phyloP scores from a whole-genome alignment of 2,113 vertebrate species.

The Pycnonotus jocosus region DNA sequence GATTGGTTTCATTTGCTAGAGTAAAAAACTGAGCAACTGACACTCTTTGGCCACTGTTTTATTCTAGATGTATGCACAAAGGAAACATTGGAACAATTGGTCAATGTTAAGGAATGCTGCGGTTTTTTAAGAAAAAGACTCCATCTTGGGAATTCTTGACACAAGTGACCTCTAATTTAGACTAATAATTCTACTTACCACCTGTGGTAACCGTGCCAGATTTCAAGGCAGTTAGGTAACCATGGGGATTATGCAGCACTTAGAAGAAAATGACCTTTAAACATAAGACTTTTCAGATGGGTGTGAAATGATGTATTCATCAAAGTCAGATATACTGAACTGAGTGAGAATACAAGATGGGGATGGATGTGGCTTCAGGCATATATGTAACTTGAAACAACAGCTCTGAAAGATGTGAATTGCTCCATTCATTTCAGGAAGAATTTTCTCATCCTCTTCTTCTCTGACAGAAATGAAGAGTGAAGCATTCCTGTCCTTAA shows the following conservation, averaged over 20 bases:
- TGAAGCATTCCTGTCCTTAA: background rate
- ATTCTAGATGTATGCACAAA: background rate
- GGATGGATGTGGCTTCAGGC: background rate
- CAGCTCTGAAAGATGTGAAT: background rate
- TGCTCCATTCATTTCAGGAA: background rate
- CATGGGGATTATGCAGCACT: background rate
- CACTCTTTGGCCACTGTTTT: background rate
- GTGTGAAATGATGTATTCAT: conserved; percentile 6
- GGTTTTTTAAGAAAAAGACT: background rate
- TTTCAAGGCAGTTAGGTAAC: conserved; percentile 15
- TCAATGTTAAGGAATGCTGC: background rate
- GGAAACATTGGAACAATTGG: background rate
- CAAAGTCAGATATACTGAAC: background rate
- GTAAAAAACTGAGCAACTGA: background rate
- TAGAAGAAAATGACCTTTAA: background rate
- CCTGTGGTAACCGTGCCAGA: background rate
- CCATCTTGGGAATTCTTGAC: background rate
- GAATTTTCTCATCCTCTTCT: background rate
- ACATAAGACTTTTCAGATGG: background rate
- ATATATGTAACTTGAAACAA: background rate
- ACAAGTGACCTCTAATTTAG: background rate
- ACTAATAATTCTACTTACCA: background rate
- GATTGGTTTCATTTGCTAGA: background rate
- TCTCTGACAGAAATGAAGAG: background rate
- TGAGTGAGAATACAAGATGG: background rate